Evolutionary conservation across 2,797 vertebrate species (phyloP).

Genomic region (Sylvia borin): DNA sequence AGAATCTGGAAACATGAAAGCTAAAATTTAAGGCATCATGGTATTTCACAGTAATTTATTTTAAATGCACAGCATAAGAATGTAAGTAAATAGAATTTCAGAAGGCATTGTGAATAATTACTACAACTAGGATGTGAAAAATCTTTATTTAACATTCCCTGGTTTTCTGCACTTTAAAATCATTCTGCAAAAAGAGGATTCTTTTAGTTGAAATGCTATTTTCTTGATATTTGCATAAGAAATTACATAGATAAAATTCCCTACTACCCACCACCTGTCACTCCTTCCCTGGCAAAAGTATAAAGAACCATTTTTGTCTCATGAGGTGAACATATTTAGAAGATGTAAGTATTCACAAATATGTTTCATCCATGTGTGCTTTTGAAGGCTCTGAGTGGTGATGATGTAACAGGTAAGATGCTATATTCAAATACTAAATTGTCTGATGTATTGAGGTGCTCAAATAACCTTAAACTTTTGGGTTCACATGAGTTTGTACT

Average conservation of each 20-base stretch:
- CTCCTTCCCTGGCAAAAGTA: background rate
- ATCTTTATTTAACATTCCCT: background rate
- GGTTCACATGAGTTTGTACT: background rate
- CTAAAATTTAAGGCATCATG: background rate
- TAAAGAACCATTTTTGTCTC: background rate
- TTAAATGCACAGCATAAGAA: background rate
- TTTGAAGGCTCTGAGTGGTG: background rate
- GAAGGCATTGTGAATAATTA: background rate
- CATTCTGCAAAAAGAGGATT: background rate
- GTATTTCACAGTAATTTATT: background rate
- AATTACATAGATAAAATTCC: background rate
- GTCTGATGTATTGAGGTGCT: rapidly evolving
- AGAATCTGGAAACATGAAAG: too few relatives aligned
- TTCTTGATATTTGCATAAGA: background rate
- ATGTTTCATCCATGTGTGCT: background rate
- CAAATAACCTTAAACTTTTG: background rate
- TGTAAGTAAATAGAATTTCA: background rate
- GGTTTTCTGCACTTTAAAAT: background rate
- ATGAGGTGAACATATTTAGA: background rate
- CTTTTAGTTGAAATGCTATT: background rate
- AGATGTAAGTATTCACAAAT: background rate
- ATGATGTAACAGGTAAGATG: background rate
- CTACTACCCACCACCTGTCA: rapidly evolving
- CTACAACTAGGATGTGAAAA: background rate
- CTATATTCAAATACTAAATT: background rate